Evolutionary conservation across 2,888 invertebrate genomes (phyloP), one percentile per base, ranked within the genome.

Genomic region (Aromia moschata): DNA sequence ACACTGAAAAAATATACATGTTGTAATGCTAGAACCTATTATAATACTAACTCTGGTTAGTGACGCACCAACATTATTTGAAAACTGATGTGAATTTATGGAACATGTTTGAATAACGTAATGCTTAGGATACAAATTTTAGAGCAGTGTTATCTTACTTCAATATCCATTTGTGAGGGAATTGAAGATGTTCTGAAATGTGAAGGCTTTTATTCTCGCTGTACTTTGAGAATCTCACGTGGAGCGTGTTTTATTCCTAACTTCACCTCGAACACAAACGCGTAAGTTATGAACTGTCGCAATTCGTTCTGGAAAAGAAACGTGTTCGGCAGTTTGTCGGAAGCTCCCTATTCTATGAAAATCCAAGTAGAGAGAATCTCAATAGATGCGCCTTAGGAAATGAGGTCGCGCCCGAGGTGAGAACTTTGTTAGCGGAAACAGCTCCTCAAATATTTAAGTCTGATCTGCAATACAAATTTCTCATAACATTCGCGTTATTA

Each of bases 301-400:
- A 33, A 47, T 31, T 45, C 31, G 30, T 15, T 45, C 16, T 11
- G 30, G 4, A 15, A 40, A 40, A 40, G 18, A 36, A 47, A 36
- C 33, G 12, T 5, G 17, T 47, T 46, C 33, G 45, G 37, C 37
- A 47, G 47, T 47, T 47, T 30, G 18, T 16, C 20, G 12, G 47
- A 18, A 47, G 47, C 45, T 14, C 37, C 18, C 36, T 18, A 37
- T 36, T 47, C 47, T 47, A 33, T 47, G 47, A 47, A 43, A 47
- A 47, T 47, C 47, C 37, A 18, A 47, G 36, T 36, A 18, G 47
- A 47, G 25, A 47, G 30, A 38, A 17, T 20, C 49, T 49, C 36
- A 36, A 47, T 49, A 49, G 49, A 38, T 30, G 37, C 38, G 49
- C 17, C 49, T 49, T 25, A 49, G 38, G 18, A 49, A 49, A 49